Evolutionary conservation across 2,113 vertebrate genomes (phyloP), one percentile per base, ranked within the genome.

Genomic region (Caretta caretta): DNA sequence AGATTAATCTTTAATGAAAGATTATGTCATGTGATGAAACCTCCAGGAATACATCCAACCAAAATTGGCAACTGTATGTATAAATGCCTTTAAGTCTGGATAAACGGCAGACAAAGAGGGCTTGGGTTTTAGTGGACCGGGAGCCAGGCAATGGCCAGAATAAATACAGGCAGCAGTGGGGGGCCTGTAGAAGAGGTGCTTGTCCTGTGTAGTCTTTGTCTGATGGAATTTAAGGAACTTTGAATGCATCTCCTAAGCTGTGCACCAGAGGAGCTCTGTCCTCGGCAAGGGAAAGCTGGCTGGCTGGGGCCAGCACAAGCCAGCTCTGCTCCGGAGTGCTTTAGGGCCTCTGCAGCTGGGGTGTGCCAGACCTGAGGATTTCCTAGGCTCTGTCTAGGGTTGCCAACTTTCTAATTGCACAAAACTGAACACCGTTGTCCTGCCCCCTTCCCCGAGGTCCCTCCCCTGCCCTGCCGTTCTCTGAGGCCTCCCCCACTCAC

Each of bases 61-160:
- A 54, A 54, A 54, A 54, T 22, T 22, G 53, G 53, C 53, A 54
- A 22, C 53, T 8, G 20, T 54, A 8, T 80, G 5, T 35, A 9
- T 25, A 53, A 90, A 62, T 31, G 13, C 42, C 11, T 46, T n/a
- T 17, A 14, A 59, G 56, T 83, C 65, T 69, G 80, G 38, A 62
- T 0, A 0, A 5, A 0, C 1, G 22, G 53, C 88, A 48, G 29
- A 10, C 6, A 4, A 46, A 38, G 31, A 57, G 3, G 27, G 27
- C 80, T 38, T 59, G 49, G 38, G 83, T 48, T 75, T 59, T 59
- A 75, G 12, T 76, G 10, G 29, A 3, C 22, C 10, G 3, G 76
- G 76, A 12, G 20, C 76, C 20, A 27, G 48, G 62, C 10, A 49
- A 79, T 82, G 38, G 49, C 46, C 89, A 20, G 48, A 85, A 69